These are phyloP conservation scores for Amiota mariae DNA, from an alignment of 2,888 invertebrate genomes.

Conservation along the genomic window DNA sequence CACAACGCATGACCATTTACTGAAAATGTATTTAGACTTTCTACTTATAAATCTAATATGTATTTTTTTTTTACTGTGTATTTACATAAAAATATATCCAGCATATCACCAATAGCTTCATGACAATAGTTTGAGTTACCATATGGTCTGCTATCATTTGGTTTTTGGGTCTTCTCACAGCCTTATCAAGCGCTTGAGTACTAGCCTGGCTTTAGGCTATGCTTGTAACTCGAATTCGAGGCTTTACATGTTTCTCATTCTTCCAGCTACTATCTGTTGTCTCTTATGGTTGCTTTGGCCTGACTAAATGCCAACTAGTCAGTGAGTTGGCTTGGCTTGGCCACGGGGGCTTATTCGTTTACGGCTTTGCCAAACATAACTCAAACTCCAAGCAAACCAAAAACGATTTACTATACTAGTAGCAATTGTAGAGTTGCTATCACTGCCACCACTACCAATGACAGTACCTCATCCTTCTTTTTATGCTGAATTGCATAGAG, in stretches of 20 bases:
- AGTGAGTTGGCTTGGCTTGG: background rate
- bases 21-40: too few species aligned
- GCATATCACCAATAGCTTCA: background rate
- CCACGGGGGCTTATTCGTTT: background rate
- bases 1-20: too few species aligned
- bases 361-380: conserved; percentile 32
- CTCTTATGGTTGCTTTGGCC: background rate
- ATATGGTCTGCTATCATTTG: background rate
- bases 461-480: background rate
- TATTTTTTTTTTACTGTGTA: background rate
- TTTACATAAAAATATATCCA: background rate
- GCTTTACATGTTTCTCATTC: background rate
- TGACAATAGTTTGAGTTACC: background rate
- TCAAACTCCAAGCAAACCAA: conserved; percentile 30
- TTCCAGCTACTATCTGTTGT: background rate
- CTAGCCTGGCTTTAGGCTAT: too few species aligned
- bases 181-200: too few species aligned
- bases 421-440: conserved; percentile 15
- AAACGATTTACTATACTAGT: conserved; percentile 32
- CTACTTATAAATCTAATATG: too few species aligned
- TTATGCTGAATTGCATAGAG: background rate
- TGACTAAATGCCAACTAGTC: background rate
- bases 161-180: too few species aligned
- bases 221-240: background rate
- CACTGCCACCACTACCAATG: background rate